A percentile compares a stretch with the other conserved stretches of the same genome.
Conservation (phyloP, 2,113 vertebrate species). For the Pteruthius melanotis region DNA sequence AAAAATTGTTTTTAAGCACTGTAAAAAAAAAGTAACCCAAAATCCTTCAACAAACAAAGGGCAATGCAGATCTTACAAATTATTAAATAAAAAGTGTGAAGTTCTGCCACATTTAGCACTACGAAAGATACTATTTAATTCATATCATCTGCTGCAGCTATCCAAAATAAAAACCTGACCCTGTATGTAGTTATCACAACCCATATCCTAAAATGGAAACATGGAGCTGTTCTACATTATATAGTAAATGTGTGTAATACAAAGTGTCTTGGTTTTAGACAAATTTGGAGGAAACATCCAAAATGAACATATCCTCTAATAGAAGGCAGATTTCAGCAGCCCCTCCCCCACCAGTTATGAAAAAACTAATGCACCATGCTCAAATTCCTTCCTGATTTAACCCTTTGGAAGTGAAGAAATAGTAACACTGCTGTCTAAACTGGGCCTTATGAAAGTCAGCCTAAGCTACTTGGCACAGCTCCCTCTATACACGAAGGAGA, state of each 20-base stretch:
- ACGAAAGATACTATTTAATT: not conserved
- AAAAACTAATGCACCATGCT: not conserved
- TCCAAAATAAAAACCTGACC: not conserved
- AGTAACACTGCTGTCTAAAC: not conserved
- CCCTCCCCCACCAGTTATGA: not conserved
- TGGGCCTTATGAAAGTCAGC: not conserved
- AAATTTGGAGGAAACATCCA: too few species aligned
- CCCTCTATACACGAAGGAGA: not conserved
- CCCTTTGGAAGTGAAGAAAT: not conserved
- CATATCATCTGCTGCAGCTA: not conserved
- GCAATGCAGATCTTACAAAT: not conserved
- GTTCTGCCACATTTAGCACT: not conserved
- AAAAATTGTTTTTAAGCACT: not conserved
- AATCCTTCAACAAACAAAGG: not conserved
- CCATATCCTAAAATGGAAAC: not conserved
- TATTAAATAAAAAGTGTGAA: not conserved
- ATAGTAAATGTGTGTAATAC: not conserved
- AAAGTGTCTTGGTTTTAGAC: too few species aligned
- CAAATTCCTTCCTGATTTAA: not conserved
- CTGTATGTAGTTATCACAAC: not conserved
- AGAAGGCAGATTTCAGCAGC: too few species aligned
- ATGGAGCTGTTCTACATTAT: not conserved
- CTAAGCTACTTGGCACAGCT: not conserved
- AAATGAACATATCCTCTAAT: too few species aligned
- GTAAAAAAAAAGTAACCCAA: not conserved